Evolutionary conservation across 1,140 invertebrate genomes (phyloP).

Genomic region (Pogonomyrmex californicus): DNA sequence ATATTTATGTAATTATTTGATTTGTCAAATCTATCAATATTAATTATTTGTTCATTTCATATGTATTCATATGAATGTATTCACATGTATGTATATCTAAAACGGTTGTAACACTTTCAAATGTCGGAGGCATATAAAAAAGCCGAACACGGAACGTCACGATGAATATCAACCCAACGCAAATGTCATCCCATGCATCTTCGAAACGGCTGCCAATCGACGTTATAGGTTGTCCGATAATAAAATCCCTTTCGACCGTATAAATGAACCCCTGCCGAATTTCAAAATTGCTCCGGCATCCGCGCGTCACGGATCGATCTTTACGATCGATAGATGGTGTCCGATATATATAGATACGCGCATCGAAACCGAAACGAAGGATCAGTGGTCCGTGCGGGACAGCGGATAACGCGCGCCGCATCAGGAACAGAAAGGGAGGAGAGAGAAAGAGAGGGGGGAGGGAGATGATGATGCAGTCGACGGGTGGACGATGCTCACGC

Average conservation of each 20-base stretch:
- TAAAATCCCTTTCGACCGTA: constrained; percentile 30
- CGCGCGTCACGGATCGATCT: constrained; percentile 25
- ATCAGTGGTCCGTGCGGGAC: constrained; percentile 64
- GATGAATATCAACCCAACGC: background rate
- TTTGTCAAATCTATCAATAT: background rate
- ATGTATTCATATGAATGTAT: background rate
- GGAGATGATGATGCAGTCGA: constrained; percentile 63
- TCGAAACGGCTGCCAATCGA: constrained; percentile 40
- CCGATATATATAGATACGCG: background rate
- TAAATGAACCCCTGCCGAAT: background rate
- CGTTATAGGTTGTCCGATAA: constrained; percentile 14
- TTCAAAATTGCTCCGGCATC: background rate
- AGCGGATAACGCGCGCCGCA: constrained; percentile 42
- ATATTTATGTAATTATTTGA: background rate
- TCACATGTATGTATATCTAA: background rate
- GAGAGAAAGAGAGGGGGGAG: constrained; percentile 9
- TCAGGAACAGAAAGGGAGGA: background rate
- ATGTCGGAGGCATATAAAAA: constrained; percentile 20
- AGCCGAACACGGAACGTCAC: constrained; percentile 5
- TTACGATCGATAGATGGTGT: constrained; percentile 46
- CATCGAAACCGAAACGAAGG: constrained; percentile 66
- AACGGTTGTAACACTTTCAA: background rate
- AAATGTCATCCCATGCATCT: constrained; percentile 12
- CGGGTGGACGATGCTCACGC: constrained; percentile 72
- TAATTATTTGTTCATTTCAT: background rate